These are phyloP conservation scores for Parnassius glacialis DNA, from an alignment of 2,888 invertebrate genomes.

Conservation along the genomic window DNA sequence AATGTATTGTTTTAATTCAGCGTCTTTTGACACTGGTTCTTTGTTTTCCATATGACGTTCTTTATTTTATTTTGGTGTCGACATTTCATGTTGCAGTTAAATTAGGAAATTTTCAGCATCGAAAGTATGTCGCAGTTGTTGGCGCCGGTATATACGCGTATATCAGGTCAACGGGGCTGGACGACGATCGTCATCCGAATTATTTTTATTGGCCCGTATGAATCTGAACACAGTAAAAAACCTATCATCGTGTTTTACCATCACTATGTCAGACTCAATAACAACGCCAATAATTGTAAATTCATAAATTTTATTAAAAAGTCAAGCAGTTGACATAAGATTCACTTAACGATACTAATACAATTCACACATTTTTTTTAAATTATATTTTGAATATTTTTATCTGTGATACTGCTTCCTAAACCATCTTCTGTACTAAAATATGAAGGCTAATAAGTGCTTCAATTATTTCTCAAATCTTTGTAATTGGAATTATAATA, in stretches of 20 bases:
- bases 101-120: constrained; percentile 53
- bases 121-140: constrained; percentile 65
- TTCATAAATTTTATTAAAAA: no score
- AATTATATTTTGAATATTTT: no score
- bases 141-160: constrained; percentile 49
- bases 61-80: constrained; percentile 32
- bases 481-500: no score
- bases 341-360: no score
- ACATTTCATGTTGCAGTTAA: constrained; percentile 44
- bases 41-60: constrained; percentile 26
- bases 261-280: neutral
- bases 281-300: no score
- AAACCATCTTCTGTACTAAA: no score
- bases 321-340: no score
- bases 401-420: no score
- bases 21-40: constrained; percentile 24
- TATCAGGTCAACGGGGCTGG: constrained; percentile 62
- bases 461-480: no score
- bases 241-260: neutral
- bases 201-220: constrained; percentile 62
- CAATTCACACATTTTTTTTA: no score
- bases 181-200: constrained; percentile 51
- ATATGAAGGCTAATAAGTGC: no score
- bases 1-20: constrained; percentile 25
- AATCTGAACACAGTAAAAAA: constrained; percentile 26